A percentile compares a stretch with the other conserved stretches of the same genome.
Conservation (phyloP, 2,113 vertebrate genomes). For the Tachuris rubrigastra region DNA sequence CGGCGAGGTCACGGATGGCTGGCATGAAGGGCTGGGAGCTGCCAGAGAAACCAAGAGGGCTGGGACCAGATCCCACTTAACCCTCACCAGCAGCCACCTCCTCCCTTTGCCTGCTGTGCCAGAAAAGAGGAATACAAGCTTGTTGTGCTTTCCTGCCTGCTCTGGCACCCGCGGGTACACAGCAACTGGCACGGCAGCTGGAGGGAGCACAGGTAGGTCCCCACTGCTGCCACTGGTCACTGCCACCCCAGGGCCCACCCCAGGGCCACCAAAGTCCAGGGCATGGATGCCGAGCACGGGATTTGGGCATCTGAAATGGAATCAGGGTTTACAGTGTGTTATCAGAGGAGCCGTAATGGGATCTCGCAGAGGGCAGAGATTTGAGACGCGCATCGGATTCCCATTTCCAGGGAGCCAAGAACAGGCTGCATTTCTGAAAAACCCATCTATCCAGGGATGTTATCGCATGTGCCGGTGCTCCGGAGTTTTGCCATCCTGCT, state of each 20-base stretch:
- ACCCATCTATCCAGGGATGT: not conserved
- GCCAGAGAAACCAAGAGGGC: not conserved
- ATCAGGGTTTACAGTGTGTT: not conserved
- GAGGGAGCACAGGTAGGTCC: not conserved
- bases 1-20: not conserved
- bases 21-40: not conserved
- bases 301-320: slow-evolving; percentile 11
- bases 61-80: not conserved
- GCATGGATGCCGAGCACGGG: not conserved
- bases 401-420: not conserved
- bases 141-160: not conserved
- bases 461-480: fast-evolving
- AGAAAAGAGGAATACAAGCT: not conserved
- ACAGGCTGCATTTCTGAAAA: not conserved
- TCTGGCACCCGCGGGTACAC: fast-evolving
- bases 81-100: not conserved
- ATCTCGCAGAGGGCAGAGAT: slow-evolving; percentile 21
- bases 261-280: not conserved
- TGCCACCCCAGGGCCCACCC: not conserved
- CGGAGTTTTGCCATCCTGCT: not conserved
- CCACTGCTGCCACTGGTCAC: not conserved
- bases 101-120: not conserved
- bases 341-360: slow-evolving; percentile 15
- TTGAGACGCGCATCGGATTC: not conserved
- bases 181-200: fast-evolving